Evolutionary conservation across 2,797 vertebrate genomes (phyloP).

Genomic region (Eutrigla gurnardus): DNA sequence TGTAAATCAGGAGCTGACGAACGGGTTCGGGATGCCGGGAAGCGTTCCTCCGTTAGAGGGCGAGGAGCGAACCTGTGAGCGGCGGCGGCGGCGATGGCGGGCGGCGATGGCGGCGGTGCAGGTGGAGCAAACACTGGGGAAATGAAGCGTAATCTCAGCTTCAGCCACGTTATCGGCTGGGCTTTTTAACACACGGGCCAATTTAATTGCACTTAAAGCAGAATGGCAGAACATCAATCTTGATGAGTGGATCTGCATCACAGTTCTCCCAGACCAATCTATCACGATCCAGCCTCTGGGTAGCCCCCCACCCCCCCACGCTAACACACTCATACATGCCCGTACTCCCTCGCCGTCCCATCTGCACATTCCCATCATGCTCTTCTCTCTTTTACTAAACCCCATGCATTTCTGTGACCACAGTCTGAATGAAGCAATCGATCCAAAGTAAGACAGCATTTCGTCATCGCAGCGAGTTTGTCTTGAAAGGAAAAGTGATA

Average conservation of each 20-base stretch:
- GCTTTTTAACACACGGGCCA: slow-evolving; percentile 84
- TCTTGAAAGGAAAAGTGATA: not conserved
- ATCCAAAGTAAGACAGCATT: slow-evolving; percentile 1
- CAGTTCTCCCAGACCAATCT: slow-evolving; percentile 87
- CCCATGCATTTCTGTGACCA: slow-evolving; percentile 7
- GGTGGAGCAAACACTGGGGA: slow-evolving; percentile 76
- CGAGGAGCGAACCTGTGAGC: slow-evolving; percentile 67
- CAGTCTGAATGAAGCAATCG: slow-evolving; percentile 36
- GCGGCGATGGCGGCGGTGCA: slow-evolving; percentile 66
- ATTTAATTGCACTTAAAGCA: slow-evolving; percentile 92
- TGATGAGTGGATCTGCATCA: slow-evolving; percentile 90
- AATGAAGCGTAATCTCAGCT: slow-evolving; percentile 82
- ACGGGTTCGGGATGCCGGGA: slow-evolving; percentile 60
- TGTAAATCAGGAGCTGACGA: slow-evolving; percentile 61
- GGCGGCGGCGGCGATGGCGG: slow-evolving; percentile 58
- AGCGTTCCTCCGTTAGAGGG: slow-evolving; percentile 51
- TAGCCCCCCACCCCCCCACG: slow-evolving; percentile 39
- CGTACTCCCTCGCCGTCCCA: slow-evolving; percentile 64
- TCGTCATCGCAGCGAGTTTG: not conserved
- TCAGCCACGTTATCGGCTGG: slow-evolving; percentile 77
- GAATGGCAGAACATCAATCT: slow-evolving; percentile 91
- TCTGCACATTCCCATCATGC: slow-evolving; percentile 70
- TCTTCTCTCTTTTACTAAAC: slow-evolving; percentile 17
- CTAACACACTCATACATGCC: slow-evolving; percentile 65
- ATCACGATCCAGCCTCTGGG: slow-evolving; percentile 84